A percentile compares a stretch with the other conserved stretches of the same genome.
phyloP scores from a whole-genome alignment of 2,113 vertebrate genomes.

The Garra rufa region DNA sequence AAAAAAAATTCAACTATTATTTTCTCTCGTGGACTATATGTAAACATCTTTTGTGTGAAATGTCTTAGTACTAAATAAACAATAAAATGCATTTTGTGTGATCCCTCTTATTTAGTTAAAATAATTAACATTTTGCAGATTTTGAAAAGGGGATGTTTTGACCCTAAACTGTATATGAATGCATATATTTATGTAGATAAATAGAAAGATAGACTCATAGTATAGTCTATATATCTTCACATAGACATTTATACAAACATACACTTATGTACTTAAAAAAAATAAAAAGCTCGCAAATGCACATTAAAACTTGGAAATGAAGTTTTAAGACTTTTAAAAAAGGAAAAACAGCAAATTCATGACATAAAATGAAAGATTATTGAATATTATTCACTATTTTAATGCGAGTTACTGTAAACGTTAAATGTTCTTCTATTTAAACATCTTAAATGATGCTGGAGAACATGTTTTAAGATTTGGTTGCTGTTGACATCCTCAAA shows the following conservation, averaged over 20 bases:
- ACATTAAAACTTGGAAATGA: not conserved
- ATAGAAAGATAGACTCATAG: not conserved
- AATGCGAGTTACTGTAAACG: not conserved
- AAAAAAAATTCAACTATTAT: no score
- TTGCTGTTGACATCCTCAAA: not conserved
- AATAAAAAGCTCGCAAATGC: not conserved
- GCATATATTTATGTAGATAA: not conserved
- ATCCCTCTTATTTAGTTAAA: no score
- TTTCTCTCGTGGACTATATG: no score
- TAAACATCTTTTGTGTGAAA: no score
- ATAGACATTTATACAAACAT: not conserved
- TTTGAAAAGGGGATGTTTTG: no score
- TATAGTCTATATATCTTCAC: not conserved
- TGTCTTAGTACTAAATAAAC: no score
- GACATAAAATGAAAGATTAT: not conserved
- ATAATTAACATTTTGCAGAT: no score
- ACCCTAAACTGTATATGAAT: no score
- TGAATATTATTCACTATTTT: not conserved
- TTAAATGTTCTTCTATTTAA: not conserved
- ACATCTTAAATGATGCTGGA: not conserved
- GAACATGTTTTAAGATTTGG: not conserved
- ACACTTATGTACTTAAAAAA: not conserved
- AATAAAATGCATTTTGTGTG: no score
- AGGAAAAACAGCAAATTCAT: not conserved
- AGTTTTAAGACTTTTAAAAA: not conserved